Base-by-base conservation (phyloP, 2,888 invertebrate genomes). In the Drosophila percnosoma region DNA sequence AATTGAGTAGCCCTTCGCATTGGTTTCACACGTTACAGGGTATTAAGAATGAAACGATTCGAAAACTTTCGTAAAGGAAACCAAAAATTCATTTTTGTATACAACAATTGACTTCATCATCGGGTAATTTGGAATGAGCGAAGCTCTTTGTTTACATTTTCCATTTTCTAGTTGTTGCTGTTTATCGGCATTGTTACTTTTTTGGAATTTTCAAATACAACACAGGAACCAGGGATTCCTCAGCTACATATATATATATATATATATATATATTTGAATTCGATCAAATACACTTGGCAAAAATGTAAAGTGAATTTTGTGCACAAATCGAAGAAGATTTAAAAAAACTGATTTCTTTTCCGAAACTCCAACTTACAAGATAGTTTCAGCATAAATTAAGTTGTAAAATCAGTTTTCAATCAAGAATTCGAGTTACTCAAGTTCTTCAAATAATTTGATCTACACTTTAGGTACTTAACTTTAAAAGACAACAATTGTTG, bases 101-200 rank as follows among this genome's bases (percentile, higher is more conserved):
- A 87, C 89, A 79, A 89, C 88, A 91, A 88, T 87, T 84, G 87
- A 91, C 83, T 91, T 90, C 88, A 90, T 87, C 86, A 87, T 87
- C 83, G 87, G 82, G 83, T 85, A 91, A 90, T 87, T 90, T 91
- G 82, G 84, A 90, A 90, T 84, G 82, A 84, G 82, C 83, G 79
- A 77, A 77, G 51, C 78, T 71, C 71, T 88, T 90, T 91, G 91
- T 91, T 91, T 91, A 91, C 91, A 91, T 88, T 91, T 60, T 67
- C 60, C 51, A 61, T 64, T 21, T 62, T 54, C 65, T 49, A 34
- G 13, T 36, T 55, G 57, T 58, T 68, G 52, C 79, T 64, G 60
- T 68, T 71, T 66, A 77, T 67, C 60, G 69, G 68, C 66, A 68
- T 80, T 82, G 73, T 71, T 82, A 59, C 68, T 68, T 69, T 75